Evolutionary conservation across 2,888 invertebrate species (phyloP), one percentile per base, ranked within the genome.

Genomic region (Scaptomyza reducta): DNA sequence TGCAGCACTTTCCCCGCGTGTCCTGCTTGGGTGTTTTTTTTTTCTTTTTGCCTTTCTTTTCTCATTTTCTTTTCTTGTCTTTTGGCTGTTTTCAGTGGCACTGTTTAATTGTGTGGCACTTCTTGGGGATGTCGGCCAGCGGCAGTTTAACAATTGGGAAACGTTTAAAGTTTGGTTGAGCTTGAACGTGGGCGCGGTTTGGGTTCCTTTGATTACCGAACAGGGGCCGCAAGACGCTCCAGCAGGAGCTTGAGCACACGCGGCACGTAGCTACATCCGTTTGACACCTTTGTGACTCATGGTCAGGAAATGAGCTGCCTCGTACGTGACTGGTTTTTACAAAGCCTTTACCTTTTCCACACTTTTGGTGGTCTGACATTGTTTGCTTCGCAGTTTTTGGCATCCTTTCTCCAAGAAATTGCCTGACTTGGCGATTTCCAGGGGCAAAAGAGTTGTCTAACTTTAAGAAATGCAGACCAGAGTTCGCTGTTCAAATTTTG

Each of bases 121-220:
- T 59, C 58, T 38, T 51, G 46, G 35, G 55, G 59, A 14, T 38
- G 47, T 53, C 56, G 42, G 63, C 89, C 77, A 61, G 54, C 45
- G 88, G 89, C 88, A 70, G 69, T 74, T 77, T 72, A 74, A 83
- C 89, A 88, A 88, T 89, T 88, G 89, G 85, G 83, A 77, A 88
- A 70, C 88, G 87, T 88, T 88, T 88, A 89, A 88, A 83, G 85
- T 88, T 77, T 50, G 59, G 59, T 51, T 38, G 7, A 25, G 29
- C 56, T 66, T 57, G 33, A 47, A 59, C 42, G 35, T 74, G 50
- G 63, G 67, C 59, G 75, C 82, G 69, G 76, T 42, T 67, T n/a
- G 42, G 46, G 58, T 46, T 70, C 53, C 64, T 69, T 67, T 60
- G 50, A 70, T 67, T 76, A 56, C 54, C 50, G 64, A 58, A 57